Evolutionary conservation across 2,797 vertebrate genomes (phyloP), one percentile per base, ranked within the genome.

Genomic region (Rhinichthys osculus): DNA sequence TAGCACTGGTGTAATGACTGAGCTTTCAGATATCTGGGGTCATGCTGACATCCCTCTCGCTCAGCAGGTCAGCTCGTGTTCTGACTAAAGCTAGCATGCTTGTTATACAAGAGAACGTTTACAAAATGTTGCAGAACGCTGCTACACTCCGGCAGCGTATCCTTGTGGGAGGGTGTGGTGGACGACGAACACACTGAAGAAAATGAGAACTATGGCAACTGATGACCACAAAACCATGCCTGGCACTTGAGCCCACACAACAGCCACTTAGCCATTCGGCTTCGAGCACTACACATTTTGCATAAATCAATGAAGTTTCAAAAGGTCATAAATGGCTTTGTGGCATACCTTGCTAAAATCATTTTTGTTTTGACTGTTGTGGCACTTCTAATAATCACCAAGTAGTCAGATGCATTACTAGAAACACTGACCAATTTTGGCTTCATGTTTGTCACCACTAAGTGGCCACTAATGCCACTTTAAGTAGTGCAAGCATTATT

Each of bases 1-100:
- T 83, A 77, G 66, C 72, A 27, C 21, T 30, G 23, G n/a, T 16
- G 59, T 67, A 83, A 83, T 74, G 54, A n/a, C 27, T 57, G 80
- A 62, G 38, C 40, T 59, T 82, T 59, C 10, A 30, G 52, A 44
- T 59, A 59, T 82, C 38, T 62, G 38, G 11, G 69, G 52, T 82
- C 81, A 23, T 50, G 30, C 71, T 76, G 33, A 76, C 57, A 66
- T 83, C 70, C 16, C 30, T 64, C 82, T 38, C 8, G 19, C 78
- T 74, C 71, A 47, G 38, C 69, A 23, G 27, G 78, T 66, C 59
- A 78, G 57, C 40, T 44, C 5, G 44, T 52, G 42, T n/a, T 69
- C 64, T 69, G 44, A 52, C 27, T 74, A 57, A 64, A 35, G 69
- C 69, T 72, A 19, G 42, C 64, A 52, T 69, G 64, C 44, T 69